Conservation (phyloP, 2,797 vertebrate genomes). For the Eospalax fontanierii region DNA sequence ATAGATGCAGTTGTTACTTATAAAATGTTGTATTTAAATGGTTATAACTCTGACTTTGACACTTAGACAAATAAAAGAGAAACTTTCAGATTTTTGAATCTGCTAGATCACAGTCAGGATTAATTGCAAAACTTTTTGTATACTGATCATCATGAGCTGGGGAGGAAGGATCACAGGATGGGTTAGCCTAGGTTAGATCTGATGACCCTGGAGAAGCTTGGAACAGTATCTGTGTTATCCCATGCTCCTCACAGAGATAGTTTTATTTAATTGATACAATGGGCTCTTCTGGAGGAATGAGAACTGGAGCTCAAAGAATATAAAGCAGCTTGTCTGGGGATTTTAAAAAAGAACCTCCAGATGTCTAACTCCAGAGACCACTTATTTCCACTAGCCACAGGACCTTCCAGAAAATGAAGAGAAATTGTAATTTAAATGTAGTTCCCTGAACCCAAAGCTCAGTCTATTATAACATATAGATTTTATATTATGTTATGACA, state of each 20-base stretch:
- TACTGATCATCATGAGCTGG: background rate
- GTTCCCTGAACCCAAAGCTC: background rate
- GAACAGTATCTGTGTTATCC: background rate
- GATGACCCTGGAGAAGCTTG: background rate
- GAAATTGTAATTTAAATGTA: background rate
- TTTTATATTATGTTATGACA: background rate
- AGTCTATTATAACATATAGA: too few relatives aligned
- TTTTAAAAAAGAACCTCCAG: background rate
- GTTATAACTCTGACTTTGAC: background rate
- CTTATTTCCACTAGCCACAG: conserved; percentile 42
- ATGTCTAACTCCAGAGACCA: background rate
- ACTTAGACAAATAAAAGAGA: background rate
- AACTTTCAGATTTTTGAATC: background rate
- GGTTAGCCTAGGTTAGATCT: background rate
- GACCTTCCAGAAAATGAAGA: background rate
- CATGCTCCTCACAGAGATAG: background rate
- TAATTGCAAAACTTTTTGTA: background rate
- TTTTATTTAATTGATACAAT: background rate
- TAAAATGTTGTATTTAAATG: background rate
- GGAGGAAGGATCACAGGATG: background rate
- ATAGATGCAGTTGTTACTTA: background rate
- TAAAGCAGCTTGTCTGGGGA: background rate
- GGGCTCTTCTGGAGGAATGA: background rate
- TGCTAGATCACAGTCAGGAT: background rate
- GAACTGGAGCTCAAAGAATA: background rate